These are phyloP conservation scores for Gasterosteus aculeatus DNA, from an alignment of 2,113 vertebrate species.

Conservation along the genomic window DNA sequence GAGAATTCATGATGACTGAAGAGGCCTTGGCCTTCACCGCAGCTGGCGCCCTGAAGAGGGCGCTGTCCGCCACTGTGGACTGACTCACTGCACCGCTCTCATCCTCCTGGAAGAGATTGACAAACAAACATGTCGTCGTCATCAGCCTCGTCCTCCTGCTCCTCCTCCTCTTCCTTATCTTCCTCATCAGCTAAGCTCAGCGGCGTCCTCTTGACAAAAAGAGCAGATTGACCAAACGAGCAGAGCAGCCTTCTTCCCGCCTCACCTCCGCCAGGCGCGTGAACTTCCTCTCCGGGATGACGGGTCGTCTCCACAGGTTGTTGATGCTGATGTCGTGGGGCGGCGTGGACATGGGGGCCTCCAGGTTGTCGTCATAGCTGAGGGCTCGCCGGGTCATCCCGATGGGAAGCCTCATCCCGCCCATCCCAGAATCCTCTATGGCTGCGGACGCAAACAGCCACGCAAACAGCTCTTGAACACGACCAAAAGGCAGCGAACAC, in stretches of 20 bases:
- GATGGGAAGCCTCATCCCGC: conserved; percentile 90
- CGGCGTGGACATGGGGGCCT: conserved; percentile 94
- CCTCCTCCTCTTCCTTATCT: not conserved
- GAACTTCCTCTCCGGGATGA: conserved; percentile 94
- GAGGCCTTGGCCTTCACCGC: conserved; percentile 96
- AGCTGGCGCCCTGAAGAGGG: conserved; percentile 70
- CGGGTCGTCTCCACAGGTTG: conserved; percentile 90
- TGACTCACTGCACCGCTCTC: conserved; percentile 73
- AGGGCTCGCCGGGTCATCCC: conserved; percentile 92
- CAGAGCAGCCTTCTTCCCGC: not conserved
- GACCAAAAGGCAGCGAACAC: not conserved
- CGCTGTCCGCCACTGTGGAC: conserved; percentile 53
- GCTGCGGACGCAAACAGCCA: conserved; percentile 56
- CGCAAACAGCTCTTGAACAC: too few species aligned
- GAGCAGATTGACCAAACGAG: not conserved
- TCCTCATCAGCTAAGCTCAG: not conserved
- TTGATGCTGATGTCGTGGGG: conserved; percentile 90
- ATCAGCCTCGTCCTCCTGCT: not conserved
- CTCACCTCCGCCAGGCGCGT: conserved; percentile 88
- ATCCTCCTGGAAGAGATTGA: conserved; percentile 81
- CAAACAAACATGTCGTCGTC: not conserved
- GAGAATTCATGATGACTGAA: conserved; percentile 91
- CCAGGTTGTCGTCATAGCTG: conserved; percentile 96
- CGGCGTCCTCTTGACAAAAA: not conserved
- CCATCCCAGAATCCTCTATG: conserved; percentile 80